Conservation (phyloP, 2,113 vertebrate species). For the Tringa solitaria region DNA sequence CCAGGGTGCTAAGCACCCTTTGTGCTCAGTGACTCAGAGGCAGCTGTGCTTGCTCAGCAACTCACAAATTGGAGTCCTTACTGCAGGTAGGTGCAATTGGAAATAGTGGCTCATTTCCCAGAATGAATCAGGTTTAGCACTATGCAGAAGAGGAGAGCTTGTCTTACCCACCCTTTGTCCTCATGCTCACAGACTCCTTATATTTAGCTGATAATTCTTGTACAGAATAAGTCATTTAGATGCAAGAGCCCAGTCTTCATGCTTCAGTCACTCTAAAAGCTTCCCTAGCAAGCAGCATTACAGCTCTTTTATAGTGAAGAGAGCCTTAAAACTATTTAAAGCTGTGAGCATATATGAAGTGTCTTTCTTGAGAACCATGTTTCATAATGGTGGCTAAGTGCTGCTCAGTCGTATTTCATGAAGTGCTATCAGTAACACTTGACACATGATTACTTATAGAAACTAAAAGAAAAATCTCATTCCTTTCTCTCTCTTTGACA, state of each 20-base stretch:
- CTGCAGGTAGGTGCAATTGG: background rate
- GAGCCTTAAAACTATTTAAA: constrained; percentile 54
- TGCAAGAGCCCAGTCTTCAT: background rate
- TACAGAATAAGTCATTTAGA: background rate
- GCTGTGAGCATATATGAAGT: constrained; percentile 29
- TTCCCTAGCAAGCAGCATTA: background rate
- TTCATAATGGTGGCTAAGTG: constrained; percentile 55
- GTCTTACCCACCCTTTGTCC: background rate
- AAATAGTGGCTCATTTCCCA: background rate
- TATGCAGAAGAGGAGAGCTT: background rate
- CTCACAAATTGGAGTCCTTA: background rate
- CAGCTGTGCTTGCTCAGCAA: background rate
- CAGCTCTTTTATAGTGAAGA: constrained; percentile 42
- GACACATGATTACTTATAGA: constrained; percentile 50
- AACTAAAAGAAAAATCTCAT: background rate
- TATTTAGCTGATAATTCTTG: background rate
- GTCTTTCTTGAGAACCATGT: constrained; percentile 25
- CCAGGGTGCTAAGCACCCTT: background rate
- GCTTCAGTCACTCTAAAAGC: background rate
- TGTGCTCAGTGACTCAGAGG: background rate
- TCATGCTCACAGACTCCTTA: background rate
- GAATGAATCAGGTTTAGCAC: background rate
- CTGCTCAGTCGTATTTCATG: constrained; percentile 44
- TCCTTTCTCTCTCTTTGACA: background rate
- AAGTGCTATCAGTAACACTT: constrained; percentile 18